A percentile compares a stretch with the other conserved stretches of the same genome.
phyloP scores from a whole-genome alignment of 2,113 vertebrate species.

The Galbula dea region DNA sequence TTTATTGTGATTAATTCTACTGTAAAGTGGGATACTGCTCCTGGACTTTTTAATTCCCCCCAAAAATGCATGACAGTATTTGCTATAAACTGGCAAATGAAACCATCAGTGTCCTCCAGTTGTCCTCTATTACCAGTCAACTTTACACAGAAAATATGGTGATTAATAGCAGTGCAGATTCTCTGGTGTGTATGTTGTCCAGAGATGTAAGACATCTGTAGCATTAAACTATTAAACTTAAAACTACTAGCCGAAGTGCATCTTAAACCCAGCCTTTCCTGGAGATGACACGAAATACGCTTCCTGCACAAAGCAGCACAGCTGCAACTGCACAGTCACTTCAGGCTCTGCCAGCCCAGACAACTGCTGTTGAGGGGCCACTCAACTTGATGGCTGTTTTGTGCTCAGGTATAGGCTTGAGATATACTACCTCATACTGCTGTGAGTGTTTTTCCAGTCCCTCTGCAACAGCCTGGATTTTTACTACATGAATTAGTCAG shows the following conservation, averaged over 20 bases:
- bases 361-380: neutral
- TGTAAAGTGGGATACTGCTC: neutral
- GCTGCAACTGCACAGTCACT: neutral
- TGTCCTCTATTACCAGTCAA: neutral
- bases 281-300: neutral
- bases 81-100: neutral
- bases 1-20: neutral
- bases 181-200: neutral
- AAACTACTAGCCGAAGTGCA: neutral
- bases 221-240: neutral
- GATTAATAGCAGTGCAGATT: neutral
- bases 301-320: neutral
- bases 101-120: neutral
- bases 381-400: neutral
- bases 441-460: rapidly evolving
- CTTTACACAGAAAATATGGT: neutral
- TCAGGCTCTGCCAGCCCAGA: neutral
- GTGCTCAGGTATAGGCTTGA: neutral
- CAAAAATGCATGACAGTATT: neutral
- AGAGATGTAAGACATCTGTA: neutral
- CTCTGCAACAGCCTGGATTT: neutral
- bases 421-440: neutral
- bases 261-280: neutral
- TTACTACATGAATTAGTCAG: neutral
- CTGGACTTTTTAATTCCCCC: neutral